A percentile compares a stretch with the other conserved stretches of the same genome.
Conservation (phyloP, 1,140 invertebrate genomes). For the Apis dorsata region DNA sequence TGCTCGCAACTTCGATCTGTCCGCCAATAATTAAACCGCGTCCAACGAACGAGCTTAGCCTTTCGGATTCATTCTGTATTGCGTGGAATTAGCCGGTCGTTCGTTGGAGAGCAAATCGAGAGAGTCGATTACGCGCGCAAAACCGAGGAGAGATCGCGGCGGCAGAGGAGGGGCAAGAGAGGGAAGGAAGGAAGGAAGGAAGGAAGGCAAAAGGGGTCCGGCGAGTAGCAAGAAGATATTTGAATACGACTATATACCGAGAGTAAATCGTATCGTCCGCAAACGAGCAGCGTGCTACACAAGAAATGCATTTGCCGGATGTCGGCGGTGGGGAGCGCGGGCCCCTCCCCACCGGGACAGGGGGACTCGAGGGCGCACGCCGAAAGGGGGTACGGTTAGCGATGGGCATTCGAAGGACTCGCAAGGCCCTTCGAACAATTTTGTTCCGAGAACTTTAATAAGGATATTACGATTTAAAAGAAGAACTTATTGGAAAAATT, state of each 20-base stretch:
- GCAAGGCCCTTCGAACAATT: not conserved
- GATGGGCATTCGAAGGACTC: constrained; percentile 3
- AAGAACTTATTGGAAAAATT: no score
- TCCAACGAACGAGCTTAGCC: constrained; percentile 16
- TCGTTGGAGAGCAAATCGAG: constrained; percentile 24
- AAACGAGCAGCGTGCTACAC: constrained; percentile 73
- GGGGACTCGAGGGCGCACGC: constrained; percentile 63
- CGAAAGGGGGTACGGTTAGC: constrained; percentile 31
- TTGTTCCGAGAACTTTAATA: not conserved
- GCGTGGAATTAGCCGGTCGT: constrained; percentile 50
- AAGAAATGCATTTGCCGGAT: constrained; percentile 78
- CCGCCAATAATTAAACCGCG: constrained; percentile 54
- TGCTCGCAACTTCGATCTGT: constrained; percentile 1
- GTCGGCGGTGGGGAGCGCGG: constrained; percentile 24
- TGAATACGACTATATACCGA: constrained; percentile 73
- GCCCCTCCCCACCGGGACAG: constrained; percentile 15
- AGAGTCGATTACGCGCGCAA: constrained; percentile 55
- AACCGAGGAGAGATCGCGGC: constrained; percentile 14
- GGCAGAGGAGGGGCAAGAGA: not conserved
- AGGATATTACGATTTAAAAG: no score
- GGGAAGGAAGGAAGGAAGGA: constrained; percentile 12
- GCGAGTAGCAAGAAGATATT: constrained; percentile 68
- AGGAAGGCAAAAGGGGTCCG: constrained; percentile 19
- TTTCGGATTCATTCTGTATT: constrained; percentile 48
- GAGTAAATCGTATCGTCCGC: constrained; percentile 76